These are phyloP conservation scores for Parascotia fuliginaria DNA, from an alignment of 2,888 invertebrate species.

Conservation along the genomic window DNA sequence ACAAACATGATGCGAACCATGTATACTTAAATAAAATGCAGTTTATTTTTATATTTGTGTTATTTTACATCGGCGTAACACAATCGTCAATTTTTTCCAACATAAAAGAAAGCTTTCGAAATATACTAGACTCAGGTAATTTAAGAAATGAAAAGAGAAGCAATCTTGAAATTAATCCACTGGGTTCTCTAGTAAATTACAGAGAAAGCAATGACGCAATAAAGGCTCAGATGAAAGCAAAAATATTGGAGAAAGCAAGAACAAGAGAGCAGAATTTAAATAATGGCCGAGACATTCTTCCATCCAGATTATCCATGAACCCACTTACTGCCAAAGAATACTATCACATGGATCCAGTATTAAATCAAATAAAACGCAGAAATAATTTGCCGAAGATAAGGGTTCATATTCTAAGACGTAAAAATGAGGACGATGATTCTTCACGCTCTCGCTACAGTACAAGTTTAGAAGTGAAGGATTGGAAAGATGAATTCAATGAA, in stretches of 20 bases:
- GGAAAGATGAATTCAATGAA: constrained; percentile 46
- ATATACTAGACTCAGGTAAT: too few relatives aligned
- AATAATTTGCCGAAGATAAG: too few relatives aligned
- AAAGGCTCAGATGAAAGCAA: constrained; percentile 12
- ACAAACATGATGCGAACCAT: constrained; percentile 30
- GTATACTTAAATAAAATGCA: constrained; percentile 48
- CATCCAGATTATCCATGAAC: constrained; percentile 3
- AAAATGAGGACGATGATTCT: neutral
- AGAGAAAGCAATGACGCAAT: too few relatives aligned
- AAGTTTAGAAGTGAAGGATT: constrained; percentile 42
- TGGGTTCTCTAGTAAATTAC: too few relatives aligned
- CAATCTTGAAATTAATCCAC: too few relatives aligned
- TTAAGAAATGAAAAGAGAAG: too few relatives aligned
- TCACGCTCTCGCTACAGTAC: constrained; percentile 28
- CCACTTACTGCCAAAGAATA: constrained; percentile 12
- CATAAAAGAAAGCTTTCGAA: constrained; percentile 17
- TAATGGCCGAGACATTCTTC: constrained; percentile 5
- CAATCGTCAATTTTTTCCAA: constrained; percentile 40
- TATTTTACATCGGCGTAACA: constrained; percentile 15
- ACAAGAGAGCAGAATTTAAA: constrained; percentile 12
- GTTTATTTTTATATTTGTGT: constrained; percentile 24
- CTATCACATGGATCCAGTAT: constrained; percentile 55
- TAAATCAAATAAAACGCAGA: constrained; percentile 45
- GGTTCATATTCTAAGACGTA: neutral
- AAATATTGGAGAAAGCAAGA: constrained; percentile 20